phyloP scores from a whole-genome alignment of 2,797 vertebrate genomes.

The Melanogrammus aeglefinus region DNA sequence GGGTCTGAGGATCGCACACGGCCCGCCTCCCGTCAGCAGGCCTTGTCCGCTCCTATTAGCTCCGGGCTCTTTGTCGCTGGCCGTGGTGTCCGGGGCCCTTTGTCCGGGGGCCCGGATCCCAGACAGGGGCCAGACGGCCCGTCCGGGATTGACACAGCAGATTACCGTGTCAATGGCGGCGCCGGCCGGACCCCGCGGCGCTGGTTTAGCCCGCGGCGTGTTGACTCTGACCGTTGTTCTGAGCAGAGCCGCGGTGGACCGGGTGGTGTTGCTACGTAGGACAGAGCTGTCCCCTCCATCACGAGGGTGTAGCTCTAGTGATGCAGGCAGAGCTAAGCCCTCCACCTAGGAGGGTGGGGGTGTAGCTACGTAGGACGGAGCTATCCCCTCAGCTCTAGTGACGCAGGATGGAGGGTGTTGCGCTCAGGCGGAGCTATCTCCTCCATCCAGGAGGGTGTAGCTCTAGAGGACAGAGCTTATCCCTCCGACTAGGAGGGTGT shows the following conservation, averaged over 20 bases:
- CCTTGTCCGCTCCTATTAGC: conserved; percentile 76
- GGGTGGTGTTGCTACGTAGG: conserved; percentile 61
- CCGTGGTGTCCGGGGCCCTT: conserved; percentile 77
- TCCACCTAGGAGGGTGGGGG: too few species aligned
- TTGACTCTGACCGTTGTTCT: conserved; percentile 73
- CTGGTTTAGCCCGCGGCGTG: conserved; percentile 66
- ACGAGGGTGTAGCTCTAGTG: conserved; percentile 27
- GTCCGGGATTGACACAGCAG: conserved; percentile 77
- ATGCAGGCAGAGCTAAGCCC: conserved; percentile 40
- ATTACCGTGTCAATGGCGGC: conserved; percentile 75
- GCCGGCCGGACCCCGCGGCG: conserved; percentile 63
- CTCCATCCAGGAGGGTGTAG: too few species aligned
- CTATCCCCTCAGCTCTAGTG: too few species aligned
- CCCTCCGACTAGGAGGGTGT: too few species aligned
- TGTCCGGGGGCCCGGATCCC: conserved; percentile 73
- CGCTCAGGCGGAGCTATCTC: too few species aligned
- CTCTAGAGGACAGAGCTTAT: too few species aligned
- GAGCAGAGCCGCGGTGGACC: conserved; percentile 53
- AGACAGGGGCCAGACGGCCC: conserved; percentile 77
- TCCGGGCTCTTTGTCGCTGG: conserved; percentile 64
- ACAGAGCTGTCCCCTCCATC: too few species aligned
- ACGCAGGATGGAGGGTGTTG: too few species aligned
- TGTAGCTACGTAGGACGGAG: too few species aligned
- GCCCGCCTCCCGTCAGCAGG: conserved; percentile 74
- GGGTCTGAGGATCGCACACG: conserved; percentile 67